Percentiles rank a stretch among this genome's conserved stretches.
Evolutionary conservation across 2,888 invertebrate species (phyloP).

Genomic region (Meta bourneti): DNA sequence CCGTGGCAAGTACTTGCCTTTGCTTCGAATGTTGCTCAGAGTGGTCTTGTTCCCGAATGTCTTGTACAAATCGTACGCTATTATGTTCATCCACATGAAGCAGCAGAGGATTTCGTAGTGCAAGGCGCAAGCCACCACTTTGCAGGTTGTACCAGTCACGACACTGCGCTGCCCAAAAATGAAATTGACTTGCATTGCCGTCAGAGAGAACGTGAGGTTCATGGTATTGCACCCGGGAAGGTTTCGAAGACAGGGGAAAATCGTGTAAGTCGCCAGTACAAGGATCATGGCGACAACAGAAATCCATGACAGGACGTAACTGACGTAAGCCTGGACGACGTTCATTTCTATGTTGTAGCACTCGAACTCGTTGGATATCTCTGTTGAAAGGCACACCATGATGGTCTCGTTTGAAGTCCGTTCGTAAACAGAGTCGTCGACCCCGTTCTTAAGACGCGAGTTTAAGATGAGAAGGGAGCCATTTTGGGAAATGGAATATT

Average conservation of each 20-base stretch:
- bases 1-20: constrained; percentile 69
- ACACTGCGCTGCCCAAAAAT: constrained; percentile 78
- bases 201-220: constrained; percentile 80
- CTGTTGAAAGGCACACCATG: constrained; percentile 70
- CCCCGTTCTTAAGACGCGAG: not conserved
- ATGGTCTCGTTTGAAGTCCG: constrained; percentile 67
- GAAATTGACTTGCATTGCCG: constrained; percentile 80
- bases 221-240: constrained; percentile 81
- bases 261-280: constrained; percentile 80
- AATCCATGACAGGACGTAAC: constrained; percentile 77
- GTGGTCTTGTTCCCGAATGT: constrained; percentile 80
- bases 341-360: constrained; percentile 56
- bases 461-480: constrained; percentile 36
- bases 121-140: constrained; percentile 79
- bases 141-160: constrained; percentile 78
- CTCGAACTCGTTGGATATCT: not conserved
- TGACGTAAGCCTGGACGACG: constrained; percentile 76
- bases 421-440: constrained; percentile 70
- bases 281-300: constrained; percentile 79
- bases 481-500: constrained; percentile 72
- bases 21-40: constrained; percentile 73
- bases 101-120: constrained; percentile 81
- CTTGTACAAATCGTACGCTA: constrained; percentile 81
- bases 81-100: constrained; percentile 82
- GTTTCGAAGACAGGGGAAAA: constrained; percentile 80